Evolutionary conservation across 2,888 invertebrate species (phyloP).

Genomic region (Hyposoter didymator): DNA sequence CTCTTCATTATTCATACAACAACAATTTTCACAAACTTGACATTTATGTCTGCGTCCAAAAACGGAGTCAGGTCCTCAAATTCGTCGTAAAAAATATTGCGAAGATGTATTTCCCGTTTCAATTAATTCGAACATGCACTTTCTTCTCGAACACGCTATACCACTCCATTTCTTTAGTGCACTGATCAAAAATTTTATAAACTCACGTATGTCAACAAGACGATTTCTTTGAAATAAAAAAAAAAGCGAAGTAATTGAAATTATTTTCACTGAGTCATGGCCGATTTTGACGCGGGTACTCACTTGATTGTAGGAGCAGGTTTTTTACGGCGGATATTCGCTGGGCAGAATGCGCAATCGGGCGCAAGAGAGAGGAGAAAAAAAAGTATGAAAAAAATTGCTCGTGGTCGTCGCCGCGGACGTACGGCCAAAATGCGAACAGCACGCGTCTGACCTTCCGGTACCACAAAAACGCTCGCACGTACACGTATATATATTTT

Average conservation of each 20-base stretch:
- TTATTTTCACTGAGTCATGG: slow-evolving; percentile 18
- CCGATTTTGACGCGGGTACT: neutral
- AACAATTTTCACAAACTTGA: no score
- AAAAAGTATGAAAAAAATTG: neutral
- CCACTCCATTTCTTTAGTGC: no score
- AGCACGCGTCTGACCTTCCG: slow-evolving; percentile 59
- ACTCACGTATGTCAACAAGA: neutral
- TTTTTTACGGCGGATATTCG: slow-evolving; percentile 39
- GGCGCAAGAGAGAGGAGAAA: neutral
- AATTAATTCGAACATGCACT: no score
- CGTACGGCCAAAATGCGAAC: slow-evolving; percentile 36
- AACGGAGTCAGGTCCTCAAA: neutral
- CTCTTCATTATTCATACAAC: no score
- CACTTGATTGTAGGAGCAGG: slow-evolving; percentile 1
- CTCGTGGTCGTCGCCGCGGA: slow-evolving; percentile 7
- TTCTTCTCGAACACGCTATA: no score
- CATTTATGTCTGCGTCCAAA: no score
- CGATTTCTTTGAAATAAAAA: neutral
- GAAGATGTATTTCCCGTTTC: neutral
- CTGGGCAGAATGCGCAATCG: slow-evolving; percentile 49
- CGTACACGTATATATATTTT: neutral
- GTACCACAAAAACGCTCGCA: slow-evolving; percentile 36
- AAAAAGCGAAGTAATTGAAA: neutral
- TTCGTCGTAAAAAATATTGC: neutral
- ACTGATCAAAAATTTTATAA: neutral